Percentiles rank a stretch among this genome's conserved stretches.
phyloP scores from a whole-genome alignment of 2,888 invertebrate species.

The Macrosiphum euphorbiae region DNA sequence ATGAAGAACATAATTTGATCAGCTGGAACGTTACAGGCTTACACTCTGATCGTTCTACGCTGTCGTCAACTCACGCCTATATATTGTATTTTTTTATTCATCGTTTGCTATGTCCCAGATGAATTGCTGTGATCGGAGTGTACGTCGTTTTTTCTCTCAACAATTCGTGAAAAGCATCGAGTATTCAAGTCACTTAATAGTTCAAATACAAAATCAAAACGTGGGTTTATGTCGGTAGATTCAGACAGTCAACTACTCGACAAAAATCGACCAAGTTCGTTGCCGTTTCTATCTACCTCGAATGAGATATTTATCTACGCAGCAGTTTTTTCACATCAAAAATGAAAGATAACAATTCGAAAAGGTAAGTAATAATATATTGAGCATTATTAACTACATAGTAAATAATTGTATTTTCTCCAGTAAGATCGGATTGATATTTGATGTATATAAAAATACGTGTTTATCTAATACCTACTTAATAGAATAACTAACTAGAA shows the following conservation, averaged over 20 bases:
- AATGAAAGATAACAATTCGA: not conserved
- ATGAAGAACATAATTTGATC: not conserved
- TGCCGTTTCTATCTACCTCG: not conserved
- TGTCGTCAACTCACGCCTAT: not conserved
- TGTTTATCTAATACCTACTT: not conserved
- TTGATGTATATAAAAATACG: not conserved
- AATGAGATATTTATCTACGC: not conserved
- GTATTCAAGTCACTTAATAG: not conserved
- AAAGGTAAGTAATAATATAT: slow-evolving; percentile 3
- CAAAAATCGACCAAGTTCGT: not conserved
- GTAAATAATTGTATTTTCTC: not conserved
- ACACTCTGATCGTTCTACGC: not conserved
- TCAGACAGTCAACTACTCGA: not conserved
- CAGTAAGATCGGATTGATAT: not conserved
- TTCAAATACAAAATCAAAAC: not conserved
- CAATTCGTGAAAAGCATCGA: not conserved
- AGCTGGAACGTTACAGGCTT: not conserved
- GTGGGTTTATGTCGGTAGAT: not conserved
- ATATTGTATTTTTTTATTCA: not conserved
- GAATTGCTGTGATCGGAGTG: not conserved
- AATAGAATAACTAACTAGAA: not conserved
- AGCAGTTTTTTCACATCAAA: not conserved
- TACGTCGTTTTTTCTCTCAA: not conserved
- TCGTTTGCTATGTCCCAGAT: not conserved
- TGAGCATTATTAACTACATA: not conserved